Conservation (phyloP, 2,888 invertebrate genomes). For the Cephus rjabovi region DNA sequence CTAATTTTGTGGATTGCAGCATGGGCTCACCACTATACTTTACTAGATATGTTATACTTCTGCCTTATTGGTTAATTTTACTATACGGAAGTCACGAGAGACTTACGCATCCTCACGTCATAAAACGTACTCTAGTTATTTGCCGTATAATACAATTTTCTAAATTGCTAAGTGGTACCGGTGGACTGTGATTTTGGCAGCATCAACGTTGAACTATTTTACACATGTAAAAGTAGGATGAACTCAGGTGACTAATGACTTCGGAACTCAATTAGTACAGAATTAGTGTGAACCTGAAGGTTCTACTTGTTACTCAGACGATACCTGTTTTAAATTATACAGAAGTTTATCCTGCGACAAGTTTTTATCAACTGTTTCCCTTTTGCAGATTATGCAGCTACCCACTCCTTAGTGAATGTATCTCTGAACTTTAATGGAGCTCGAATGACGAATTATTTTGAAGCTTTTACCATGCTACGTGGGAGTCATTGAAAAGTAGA, state of each 20-base stretch:
- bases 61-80: background rate
- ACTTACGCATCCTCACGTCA: background rate
- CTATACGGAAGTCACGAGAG: background rate
- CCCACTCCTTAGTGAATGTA: background rate
- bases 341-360: background rate
- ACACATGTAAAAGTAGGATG: background rate
- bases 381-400: background rate
- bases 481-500: background rate
- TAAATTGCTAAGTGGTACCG: background rate
- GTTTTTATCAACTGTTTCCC: background rate
- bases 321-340: background rate
- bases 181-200: background rate
- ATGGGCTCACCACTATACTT: background rate
- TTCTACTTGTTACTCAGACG: background rate
- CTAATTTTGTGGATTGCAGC: constrained; percentile 10
- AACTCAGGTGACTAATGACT: background rate
- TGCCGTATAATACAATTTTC: background rate
- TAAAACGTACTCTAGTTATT: background rate
- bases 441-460: background rate
- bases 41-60: background rate
- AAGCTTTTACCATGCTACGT: background rate
- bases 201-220: background rate
- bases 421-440: background rate
- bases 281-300: background rate
- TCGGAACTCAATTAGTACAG: background rate